Conservation (phyloP, 1,140 invertebrate species). For the Leptinotarsa undecemlineata region DNA sequence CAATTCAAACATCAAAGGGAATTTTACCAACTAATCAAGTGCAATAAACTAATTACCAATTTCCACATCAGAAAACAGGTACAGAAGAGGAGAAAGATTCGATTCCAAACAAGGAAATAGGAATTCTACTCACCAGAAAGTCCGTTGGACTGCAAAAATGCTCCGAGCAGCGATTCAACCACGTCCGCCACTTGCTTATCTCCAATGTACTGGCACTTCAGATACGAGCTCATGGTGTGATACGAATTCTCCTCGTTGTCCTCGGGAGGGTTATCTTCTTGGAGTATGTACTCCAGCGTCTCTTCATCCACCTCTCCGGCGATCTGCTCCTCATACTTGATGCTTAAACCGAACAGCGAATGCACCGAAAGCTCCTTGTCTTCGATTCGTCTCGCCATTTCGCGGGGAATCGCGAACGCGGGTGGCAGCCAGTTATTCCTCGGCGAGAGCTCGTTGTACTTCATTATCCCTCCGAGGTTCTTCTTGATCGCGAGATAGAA, state of each 20-base stretch:
- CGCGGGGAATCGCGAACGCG: conserved; percentile 59
- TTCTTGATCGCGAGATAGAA: conserved; percentile 66
- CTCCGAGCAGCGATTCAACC: conserved; percentile 84
- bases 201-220: conserved; percentile 58
- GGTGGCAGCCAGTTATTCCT: conserved; percentile 71
- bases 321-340: conserved; percentile 55
- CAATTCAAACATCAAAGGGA: too few species aligned
- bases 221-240: conserved; percentile 50
- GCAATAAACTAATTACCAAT: too few species aligned
- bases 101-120: too few species aligned
- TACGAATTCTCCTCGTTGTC: conserved; percentile 37
- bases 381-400: conserved; percentile 34
- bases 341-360: conserved; percentile 55
- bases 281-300: conserved; percentile 34
- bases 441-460: conserved; percentile 68
- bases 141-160: conserved; percentile 68
- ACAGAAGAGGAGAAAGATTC: too few species aligned
- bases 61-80: too few species aligned
- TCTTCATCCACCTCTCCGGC: conserved; percentile 52
- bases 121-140: conserved; percentile 52
- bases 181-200: conserved; percentile 77
- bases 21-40: too few species aligned
- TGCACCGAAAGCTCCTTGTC: conserved; percentile 36
- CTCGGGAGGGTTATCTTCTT: conserved; percentile 37
- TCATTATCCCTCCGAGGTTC: conserved; percentile 62